Base-by-base conservation (phyloP, 2,113 vertebrate species). In the Neofelis nebulosa region DNA sequence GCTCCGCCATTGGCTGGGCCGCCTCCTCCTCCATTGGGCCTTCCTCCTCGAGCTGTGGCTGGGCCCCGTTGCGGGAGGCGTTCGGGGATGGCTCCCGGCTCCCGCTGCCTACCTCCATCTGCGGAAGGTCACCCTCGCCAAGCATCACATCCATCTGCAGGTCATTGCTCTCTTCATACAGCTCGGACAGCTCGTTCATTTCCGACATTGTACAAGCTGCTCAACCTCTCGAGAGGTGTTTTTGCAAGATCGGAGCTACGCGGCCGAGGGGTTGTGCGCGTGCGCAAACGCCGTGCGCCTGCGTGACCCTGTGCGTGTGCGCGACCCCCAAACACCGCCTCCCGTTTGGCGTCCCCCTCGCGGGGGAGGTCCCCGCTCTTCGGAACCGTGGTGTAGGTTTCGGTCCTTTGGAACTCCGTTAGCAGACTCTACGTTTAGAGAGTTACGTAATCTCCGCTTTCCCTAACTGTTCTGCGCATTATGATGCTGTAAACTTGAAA, bases 81-180 rank as follows among this genome's bases (percentile, higher is more conserved):
- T 11, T 78, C 82, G 45, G 38, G 73, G 91, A 57, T 1, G 65
- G 74, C 84, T 89, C 97, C 52, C 97, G 97, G 89, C 25, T 45
- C 89, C 96, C 97, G 88, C 95, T 16, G 96, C 98, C 98, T 96
- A 98, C 98, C 97, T 98, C 98, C 98, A 97, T 92, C 81, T n/a
- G 97, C 84, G 91, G 96, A 38, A 95, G 88, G 45, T 97, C 92
- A 10, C 92, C 71, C 41, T 98, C 98, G 81, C 97, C 97, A 3
- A 82, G 71, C 87, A 96, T 95, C 95, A 95, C 97, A 4, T 98
- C 97, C 98, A 98, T 98, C 92, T 97, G 98, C 90, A 96, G 88
- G 29, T 98, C 98, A 19, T 23, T 96, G 97, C 97, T 66, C 61
- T 98, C 98, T 21, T 97, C 97, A 3, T 97, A 98, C 16, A 98